Evolutionary conservation across 2,888 invertebrate genomes (phyloP).

Genomic region (Limnephilus rhombicus): DNA sequence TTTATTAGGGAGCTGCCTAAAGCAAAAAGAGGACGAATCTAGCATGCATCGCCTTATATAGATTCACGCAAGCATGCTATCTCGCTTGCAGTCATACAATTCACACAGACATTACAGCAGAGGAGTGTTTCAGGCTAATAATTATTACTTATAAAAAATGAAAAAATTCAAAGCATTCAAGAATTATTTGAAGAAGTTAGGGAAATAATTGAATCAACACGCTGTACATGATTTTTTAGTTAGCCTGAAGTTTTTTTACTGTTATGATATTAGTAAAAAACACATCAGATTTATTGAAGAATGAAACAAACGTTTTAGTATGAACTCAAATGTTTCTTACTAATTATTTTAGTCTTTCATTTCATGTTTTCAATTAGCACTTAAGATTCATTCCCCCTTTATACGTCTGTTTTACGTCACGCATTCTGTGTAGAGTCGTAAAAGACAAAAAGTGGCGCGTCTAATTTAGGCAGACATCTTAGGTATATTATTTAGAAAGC

Average conservation of each 20-base stretch:
- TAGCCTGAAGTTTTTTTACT: neutral
- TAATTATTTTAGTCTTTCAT: neutral
- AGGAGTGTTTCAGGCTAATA: no score
- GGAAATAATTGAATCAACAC: neutral
- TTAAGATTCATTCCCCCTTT: neutral
- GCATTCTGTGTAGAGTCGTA: neutral
- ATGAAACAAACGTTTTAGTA: neutral
- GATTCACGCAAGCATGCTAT: no score
- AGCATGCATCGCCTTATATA: no score
- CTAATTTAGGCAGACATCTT: neutral
- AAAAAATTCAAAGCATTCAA: no score
- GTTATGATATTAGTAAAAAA: no score
- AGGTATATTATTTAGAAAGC: neutral
- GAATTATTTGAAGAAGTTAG: no score
- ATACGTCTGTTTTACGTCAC: neutral
- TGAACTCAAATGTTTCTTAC: neutral
- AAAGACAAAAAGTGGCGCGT: neutral
- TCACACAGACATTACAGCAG: no score
- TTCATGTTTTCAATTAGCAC: neutral
- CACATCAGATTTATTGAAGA: neutral
- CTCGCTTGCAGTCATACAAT: no score
- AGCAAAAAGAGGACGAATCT: no score
- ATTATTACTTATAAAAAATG: no score
- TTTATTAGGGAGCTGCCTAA: no score
- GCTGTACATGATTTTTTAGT: neutral